Base-by-base conservation (phyloP, 2,888 invertebrate genomes). In the Scaptomyza parva region DNA sequence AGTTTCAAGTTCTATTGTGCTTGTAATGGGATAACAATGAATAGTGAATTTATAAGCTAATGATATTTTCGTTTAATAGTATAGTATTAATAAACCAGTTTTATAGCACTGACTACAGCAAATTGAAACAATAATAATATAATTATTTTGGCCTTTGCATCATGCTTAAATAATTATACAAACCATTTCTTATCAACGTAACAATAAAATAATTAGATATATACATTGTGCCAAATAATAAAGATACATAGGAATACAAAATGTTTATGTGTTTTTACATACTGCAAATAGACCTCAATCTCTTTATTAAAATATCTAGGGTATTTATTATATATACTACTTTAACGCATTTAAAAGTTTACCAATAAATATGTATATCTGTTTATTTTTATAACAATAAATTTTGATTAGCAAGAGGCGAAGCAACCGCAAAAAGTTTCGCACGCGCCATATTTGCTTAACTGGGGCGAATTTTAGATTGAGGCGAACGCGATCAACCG, bases 391-490 rank as follows among this genome's bases (percentile, higher is more conserved):
- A 57, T 37, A 28, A 18, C 52, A 53, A 61, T 74, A 53, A 45
- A 71, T 61, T 37, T 50, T 50, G n/a, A 55, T 66, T 35, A 53
- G 17, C 33, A 33, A 24, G 12, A 9, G 11, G 8, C 3, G 12
- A 11, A n/a, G 7, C 3, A 39, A 66, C 47, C 47, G 14, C 54
- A 54, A n/a, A 5, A 4, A 14, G 8, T 30, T 39, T 39, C 48
- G 20, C 64, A 66, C 67, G 55, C 43, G 67, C 30, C 37, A 66
- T n/a, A n/a, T 43, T 54, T 47, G 53, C 54, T 24, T 18, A 48
- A 48, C 26, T 45, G 2, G 26, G 17, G 40, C 30, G 33, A 26
- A 20, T 41, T 5, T 12, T 18, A 18, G 6, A n/a, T 28, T 28
- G n/a, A n/a, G 9, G 22, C 39, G 22, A 7, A 24, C 7, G 17